Percentiles rank a stretch among this genome's conserved stretches.
These are phyloP conservation scores for Nyctereutes procyonoides DNA, from an alignment of 2,113 vertebrate species.

Conservation along the genomic window DNA sequence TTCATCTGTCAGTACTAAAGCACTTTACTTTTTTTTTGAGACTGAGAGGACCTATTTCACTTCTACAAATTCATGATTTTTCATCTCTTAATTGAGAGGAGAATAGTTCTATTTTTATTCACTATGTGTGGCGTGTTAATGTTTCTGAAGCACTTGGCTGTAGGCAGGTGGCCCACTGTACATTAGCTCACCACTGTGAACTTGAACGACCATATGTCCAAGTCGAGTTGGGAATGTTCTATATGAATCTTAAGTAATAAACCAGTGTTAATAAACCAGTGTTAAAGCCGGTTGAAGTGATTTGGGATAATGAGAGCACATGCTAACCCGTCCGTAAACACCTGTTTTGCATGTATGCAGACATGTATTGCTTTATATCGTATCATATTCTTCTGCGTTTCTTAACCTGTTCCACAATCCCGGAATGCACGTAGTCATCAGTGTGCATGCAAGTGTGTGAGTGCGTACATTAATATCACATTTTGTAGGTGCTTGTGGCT, in stretches of 20 bases:
- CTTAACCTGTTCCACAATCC: not conserved
- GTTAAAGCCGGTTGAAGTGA: slow-evolving; percentile 60
- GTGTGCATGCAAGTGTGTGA: not conserved
- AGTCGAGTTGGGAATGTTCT: slow-evolving; percentile 65
- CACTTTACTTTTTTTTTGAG: not conserved
- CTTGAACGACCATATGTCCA: slow-evolving; percentile 31
- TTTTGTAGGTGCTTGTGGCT: not conserved
- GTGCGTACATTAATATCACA: not conserved
- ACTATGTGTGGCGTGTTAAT: not conserved
- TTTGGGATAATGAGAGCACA: not conserved
- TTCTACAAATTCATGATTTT: not conserved
- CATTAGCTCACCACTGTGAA: slow-evolving; percentile 62
- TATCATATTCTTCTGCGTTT: slow-evolving; percentile 26
- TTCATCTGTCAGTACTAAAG: not conserved
- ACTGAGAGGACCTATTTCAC: not conserved
- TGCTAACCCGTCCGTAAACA: slow-evolving; percentile 75
- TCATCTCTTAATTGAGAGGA: not conserved
- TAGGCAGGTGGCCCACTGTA: not conserved
- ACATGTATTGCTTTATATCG: slow-evolving; percentile 21
- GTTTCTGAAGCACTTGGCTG: not conserved
- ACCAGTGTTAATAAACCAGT: slow-evolving; percentile 51
- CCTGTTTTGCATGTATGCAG: slow-evolving; percentile 55
- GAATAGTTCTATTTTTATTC: not conserved
- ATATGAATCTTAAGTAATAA: slow-evolving; percentile 51
- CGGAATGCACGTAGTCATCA: not conserved